phyloP scores from a whole-genome alignment of 2,113 vertebrate species.

The Oryzias celebensis region DNA sequence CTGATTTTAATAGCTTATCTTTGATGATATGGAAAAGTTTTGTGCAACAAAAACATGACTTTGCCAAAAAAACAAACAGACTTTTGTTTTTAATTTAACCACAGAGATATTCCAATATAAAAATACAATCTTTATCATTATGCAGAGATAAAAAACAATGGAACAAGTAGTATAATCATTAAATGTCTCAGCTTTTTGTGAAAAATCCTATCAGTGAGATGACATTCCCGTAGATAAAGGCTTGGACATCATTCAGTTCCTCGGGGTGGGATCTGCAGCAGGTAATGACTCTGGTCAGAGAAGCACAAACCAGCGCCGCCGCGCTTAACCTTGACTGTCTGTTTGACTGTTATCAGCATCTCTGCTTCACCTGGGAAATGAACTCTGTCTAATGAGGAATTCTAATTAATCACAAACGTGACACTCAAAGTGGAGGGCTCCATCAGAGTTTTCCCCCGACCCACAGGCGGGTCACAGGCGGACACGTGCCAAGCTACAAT shows the following conservation, averaged over 20 bases:
- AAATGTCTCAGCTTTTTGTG: no score
- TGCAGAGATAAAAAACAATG: no score
- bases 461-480: not conserved
- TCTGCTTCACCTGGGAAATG: constrained; percentile 45
- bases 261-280: constrained; percentile 27
- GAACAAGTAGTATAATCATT: no score
- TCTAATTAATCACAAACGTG: constrained; percentile 52
- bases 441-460: constrained; percentile 12
- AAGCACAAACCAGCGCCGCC: constrained; percentile 5
- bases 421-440: constrained; percentile 3
- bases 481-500: not conserved
- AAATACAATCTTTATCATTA: no score
- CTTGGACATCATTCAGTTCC: not conserved
- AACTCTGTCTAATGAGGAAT: constrained; percentile 55
- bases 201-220: no score
- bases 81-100: no score
- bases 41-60: no score
- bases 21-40: no score
- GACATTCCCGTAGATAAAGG: not conserved
- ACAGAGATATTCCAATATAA: no score
- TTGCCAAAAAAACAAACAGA: no score
- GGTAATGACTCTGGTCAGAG: constrained; percentile 36
- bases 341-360: constrained; percentile 33
- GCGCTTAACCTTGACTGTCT: constrained; percentile 44
- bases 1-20: no score